Conservation (phyloP, 2,113 vertebrate genomes). For the Nothoprocta perdicaria region DNA sequence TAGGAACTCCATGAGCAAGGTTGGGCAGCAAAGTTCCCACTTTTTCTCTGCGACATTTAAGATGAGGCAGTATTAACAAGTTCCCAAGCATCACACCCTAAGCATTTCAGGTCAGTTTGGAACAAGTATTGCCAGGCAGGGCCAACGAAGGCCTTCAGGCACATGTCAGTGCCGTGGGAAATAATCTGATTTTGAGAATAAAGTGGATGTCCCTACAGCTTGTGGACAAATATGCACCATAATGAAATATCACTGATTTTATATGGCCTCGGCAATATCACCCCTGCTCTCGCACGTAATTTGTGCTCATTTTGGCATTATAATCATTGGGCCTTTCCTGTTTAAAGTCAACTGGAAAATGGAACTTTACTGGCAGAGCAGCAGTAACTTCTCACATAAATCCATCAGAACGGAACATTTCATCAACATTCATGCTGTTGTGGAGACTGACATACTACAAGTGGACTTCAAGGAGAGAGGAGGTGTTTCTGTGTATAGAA, state of each 20-base stretch:
- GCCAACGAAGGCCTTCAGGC: neutral
- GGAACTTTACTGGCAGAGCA: neutral
- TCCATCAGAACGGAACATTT: neutral
- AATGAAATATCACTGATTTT: neutral
- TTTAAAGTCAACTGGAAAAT: neutral
- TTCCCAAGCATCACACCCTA: neutral
- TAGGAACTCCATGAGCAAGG: neutral
- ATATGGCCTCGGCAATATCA: neutral
- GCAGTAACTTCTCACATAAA: neutral
- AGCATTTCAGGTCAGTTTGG: neutral
- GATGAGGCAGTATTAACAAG: neutral
- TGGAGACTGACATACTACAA: neutral
- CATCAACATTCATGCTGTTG: fast-evolving
- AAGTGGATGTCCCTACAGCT: neutral
- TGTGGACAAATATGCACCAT: neutral
- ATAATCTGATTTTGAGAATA: neutral
- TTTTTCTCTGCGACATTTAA: neutral
- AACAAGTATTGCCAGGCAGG: neutral
- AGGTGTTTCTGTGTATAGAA: neutral
- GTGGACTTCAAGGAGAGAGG: neutral
- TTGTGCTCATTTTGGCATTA: neutral
- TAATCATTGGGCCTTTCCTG: no score
- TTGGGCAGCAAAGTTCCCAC: neutral
- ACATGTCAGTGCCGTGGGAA: neutral
- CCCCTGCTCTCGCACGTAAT: neutral